Percentiles rank a stretch among this genome's conserved stretches.
Evolutionary conservation across 2,113 vertebrate genomes (phyloP).

Genomic region (Cebus imitator): DNA sequence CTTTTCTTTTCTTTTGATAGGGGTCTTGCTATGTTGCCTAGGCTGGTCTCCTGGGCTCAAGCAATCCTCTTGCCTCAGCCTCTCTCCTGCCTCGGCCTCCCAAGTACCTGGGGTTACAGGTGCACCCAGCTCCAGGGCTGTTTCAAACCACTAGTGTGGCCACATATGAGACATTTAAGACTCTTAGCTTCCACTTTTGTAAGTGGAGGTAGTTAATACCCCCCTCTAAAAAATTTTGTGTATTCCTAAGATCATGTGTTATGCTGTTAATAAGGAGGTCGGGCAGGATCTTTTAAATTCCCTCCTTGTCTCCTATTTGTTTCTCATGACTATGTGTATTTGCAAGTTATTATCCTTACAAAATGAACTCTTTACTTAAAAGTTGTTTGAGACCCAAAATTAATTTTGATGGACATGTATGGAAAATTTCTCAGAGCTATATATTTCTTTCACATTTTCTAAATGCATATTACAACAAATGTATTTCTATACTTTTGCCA

Average conservation of each 20-base stretch:
- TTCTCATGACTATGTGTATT: not conserved
- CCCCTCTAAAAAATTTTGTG: not conserved
- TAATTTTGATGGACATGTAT: not conserved
- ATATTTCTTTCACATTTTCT: constrained; percentile 27
- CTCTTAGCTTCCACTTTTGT: not conserved
- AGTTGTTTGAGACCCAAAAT: not conserved
- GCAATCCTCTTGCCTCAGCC: not conserved
- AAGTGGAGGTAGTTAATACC: not conserved
- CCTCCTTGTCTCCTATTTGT: not conserved
- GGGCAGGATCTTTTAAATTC: not conserved
- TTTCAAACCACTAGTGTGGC: not conserved
- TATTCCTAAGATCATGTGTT: not conserved
- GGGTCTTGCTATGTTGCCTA: not conserved
- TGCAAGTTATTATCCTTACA: not conserved
- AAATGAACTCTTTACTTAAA: not conserved
- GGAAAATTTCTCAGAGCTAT: not conserved
- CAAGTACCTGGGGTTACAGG: not conserved
- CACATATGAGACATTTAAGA: not conserved
- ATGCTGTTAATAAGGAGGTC: not conserved
- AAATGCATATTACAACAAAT: not conserved
- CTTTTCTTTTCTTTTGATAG: not conserved
- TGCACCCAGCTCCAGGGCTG: not conserved
- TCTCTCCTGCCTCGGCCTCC: not conserved
- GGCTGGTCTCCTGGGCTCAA: not conserved
- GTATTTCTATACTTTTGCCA: not conserved